Evolutionary conservation across 2,113 vertebrate species (phyloP), one percentile per base, ranked within the genome.

Genomic region (Eulemur macaco): DNA sequence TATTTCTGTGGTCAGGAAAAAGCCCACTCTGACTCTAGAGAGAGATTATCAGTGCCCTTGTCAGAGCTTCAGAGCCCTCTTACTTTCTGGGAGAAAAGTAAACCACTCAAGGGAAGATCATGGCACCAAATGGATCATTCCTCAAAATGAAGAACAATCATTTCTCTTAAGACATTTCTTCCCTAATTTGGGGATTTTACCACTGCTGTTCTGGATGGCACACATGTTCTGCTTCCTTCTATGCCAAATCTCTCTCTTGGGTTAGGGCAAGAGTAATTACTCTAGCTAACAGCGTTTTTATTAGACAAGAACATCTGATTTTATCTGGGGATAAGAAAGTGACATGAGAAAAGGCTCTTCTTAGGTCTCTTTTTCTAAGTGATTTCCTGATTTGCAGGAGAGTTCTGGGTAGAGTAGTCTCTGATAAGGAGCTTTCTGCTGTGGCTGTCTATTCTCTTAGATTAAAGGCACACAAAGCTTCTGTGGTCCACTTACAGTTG

Each of bases 201-300:
- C 76, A 20, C 25, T 25, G 9, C 25, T 66, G 25, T 73, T 86
- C 81, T 78, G 7, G 25, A 56, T 17, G 47, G 15, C 69, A 66
- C 23, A 71, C 11, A 10, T 39, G n/a, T 34, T 91, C 21, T 29
- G 6, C 29, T 71, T 73, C 63, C 9, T 34, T 1, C 0, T 86
- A 27, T 39, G 27, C 66, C 71, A 93, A 95, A 97, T 89, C 58
- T n/a, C 56, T 97, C 78, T 89, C 95, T 54, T 88, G 60, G 78
- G 89, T 56, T 78, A 97, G 66, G 77, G 39, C 3, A 50, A 89
- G 39, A 92, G 54, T 52, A 94, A 50, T 96, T 92, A 45, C 96
- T 97, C 78, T 90, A 90, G 64, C 39, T 80, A 95, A 92, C 50
- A 83, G 60, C 60, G 29, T 86, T 96, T 74, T 45, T 77, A 95